Base-by-base conservation (phyloP, 2,888 invertebrate species). In the Stramonita haemastoma region DNA sequence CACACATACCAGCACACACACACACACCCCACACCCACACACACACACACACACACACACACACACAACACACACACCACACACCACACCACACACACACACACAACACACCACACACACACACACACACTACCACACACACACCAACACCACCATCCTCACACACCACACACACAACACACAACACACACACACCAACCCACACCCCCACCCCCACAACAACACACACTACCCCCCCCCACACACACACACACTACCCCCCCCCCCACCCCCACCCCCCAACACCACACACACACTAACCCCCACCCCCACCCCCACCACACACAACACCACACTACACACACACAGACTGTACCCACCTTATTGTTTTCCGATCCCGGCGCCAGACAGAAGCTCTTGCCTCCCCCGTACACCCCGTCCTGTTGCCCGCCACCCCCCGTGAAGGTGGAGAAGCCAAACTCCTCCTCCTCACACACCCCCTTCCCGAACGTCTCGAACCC, bases 401-500 rank as follows among this genome's bases (percentile, higher is more conserved):
- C 79, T 19, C 46, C 87, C 17, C 84, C 66, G 22, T 32, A 34
- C 46, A 66, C 46, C 46, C 89, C 89, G 17, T 83, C 87, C 36
- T 87, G 32, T 83, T n/a, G 19, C 88, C 89, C 17, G 2, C 73
- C 66, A 17, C 87, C 29, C 22, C 89, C 89, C 8, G 77, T 70
- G 56, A 79, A 77, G 29, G 84, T 56, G 22, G 89, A 87, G 77
- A 90, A 90, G 57, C 90, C 90, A 57, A 90, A 11, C 19, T 84
- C 89, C 32, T 89, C 89, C 81, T 89, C 89, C 22, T 77, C 87
- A 17, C 73, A 57, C 56, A 89, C 70, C 13, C 86, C 86, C 32
- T 89, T 89, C 19, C 86, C 86, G 79, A 86, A 86, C 5, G 86
- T 91, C 89, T 66, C 79, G 84, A 46, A 89, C 29, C 60, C n/a